Conservation (phyloP, 2,113 vertebrate species). For the Scophthalmus maximus region DNA sequence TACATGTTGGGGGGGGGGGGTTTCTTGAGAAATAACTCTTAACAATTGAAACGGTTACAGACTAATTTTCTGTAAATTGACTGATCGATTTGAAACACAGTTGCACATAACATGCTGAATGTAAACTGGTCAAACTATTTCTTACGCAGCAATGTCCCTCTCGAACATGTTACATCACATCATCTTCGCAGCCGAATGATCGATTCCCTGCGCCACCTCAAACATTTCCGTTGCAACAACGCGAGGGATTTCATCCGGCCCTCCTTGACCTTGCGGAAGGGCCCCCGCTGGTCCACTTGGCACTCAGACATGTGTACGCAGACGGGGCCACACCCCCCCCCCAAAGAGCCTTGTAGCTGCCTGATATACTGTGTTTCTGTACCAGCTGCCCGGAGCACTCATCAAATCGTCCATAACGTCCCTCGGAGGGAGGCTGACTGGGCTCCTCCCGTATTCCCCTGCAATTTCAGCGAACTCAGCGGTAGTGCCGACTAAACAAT, state of each 20-base stretch:
- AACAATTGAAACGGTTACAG: no score
- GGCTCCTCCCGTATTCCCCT: constrained; percentile 25
- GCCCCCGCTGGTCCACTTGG: constrained; percentile 48
- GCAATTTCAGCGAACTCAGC: constrained; percentile 6
- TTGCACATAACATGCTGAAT: background rate
- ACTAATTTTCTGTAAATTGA: no score
- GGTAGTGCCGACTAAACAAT: constrained; percentile 12
- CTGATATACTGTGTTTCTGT: constrained; percentile 65
- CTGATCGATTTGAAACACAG: no score
- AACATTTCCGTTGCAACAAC: constrained; percentile 2
- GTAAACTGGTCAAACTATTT: background rate
- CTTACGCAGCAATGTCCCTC: background rate
- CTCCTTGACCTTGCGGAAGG: constrained; percentile 52
- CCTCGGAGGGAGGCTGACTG: constrained; percentile 27
- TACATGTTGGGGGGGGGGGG: no score
- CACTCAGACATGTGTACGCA: constrained; percentile 33
- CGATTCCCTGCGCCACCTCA: background rate
- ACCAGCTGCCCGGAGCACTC: constrained; percentile 45
- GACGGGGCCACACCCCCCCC: constrained; percentile 38
- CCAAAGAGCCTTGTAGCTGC: constrained; percentile 48
- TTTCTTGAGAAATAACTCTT: no score
- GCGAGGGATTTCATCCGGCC: constrained; percentile 35
- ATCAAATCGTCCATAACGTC: constrained; percentile 65
- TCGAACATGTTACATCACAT: background rate
- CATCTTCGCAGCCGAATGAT: no score